Evolutionary conservation across 1,140 invertebrate species (phyloP).

Genomic region (Battus philenor): DNA sequence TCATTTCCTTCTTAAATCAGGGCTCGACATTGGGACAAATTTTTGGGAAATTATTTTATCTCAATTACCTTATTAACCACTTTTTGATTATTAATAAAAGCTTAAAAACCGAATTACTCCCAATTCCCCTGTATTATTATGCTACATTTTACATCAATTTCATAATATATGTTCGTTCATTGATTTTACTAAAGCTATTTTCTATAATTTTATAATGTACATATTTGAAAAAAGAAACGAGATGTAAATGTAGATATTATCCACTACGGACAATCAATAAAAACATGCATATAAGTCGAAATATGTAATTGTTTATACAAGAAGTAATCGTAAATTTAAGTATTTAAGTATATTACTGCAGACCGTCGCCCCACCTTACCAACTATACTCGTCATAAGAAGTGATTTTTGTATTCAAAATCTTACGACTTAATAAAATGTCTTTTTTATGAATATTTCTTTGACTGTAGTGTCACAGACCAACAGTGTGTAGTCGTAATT

Average conservation of each 20-base stretch:
- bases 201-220: no score
- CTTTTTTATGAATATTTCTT: constrained; percentile 31
- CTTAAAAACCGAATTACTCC: no score
- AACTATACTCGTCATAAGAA: constrained; percentile 40
- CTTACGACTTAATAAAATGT: constrained; percentile 46
- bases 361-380: constrained; percentile 20
- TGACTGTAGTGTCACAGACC: not conserved
- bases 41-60: constrained; percentile 1
- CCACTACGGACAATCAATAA: no score
- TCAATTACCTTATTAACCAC: no score
- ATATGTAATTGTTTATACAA: constrained; percentile 64
- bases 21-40: not conserved
- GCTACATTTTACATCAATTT: no score
- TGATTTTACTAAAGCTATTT: no score
- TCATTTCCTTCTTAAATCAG: not conserved
- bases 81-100: no score
- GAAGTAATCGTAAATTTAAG: constrained; percentile 50
- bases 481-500: no score
- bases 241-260: no score
- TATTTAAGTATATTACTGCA: constrained; percentile 32
- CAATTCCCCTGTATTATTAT: no score
- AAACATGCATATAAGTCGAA: constrained; percentile 27
- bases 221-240: no score
- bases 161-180: no score
- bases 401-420: constrained; percentile 49